Evolutionary conservation across 2,888 invertebrate species (phyloP).

Genomic region (Agonopterix arenella): DNA sequence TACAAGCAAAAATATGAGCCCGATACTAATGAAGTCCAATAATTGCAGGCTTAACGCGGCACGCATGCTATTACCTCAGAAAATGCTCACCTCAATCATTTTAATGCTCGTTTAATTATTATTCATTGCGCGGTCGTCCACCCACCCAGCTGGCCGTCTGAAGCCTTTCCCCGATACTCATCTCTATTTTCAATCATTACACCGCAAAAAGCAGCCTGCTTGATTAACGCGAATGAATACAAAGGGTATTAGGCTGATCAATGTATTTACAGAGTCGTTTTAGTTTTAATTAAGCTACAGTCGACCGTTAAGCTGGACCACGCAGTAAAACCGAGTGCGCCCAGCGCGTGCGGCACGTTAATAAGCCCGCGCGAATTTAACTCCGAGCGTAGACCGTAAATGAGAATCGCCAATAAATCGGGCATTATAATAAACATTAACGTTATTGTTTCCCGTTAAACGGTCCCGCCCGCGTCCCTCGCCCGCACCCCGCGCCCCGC

Average conservation of each 20-base stretch:
- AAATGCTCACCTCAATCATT: slow-evolving; percentile 50
- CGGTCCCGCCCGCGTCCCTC: slow-evolving; percentile 18
- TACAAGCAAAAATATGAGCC: slow-evolving; percentile 38
- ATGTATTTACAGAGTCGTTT: slow-evolving; percentile 59
- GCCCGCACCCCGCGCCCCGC: slow-evolving; percentile 15
- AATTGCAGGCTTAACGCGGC: slow-evolving; percentile 50
- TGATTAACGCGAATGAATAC: slow-evolving; percentile 38
- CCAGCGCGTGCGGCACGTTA: slow-evolving; percentile 44
- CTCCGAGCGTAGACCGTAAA: slow-evolving; percentile 51
- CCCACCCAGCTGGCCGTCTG: slow-evolving; percentile 23
- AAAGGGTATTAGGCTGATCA: slow-evolving; percentile 45
- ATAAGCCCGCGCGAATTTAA: slow-evolving; percentile 56
- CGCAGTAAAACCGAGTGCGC: slow-evolving; percentile 54
- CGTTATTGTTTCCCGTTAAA: slow-evolving; percentile 68
- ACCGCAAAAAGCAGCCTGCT: slow-evolving; percentile 34
- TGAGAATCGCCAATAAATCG: slow-evolving; percentile 71
- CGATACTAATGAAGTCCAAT: slow-evolving; percentile 53
- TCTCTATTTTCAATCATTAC: slow-evolving; percentile 33
- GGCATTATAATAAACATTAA: slow-evolving; percentile 72
- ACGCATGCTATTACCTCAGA: slow-evolving; percentile 49
- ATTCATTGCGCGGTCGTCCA: slow-evolving; percentile 39
- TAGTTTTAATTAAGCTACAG: slow-evolving; percentile 69
- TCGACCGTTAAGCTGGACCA: slow-evolving; percentile 48
- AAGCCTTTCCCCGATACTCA: slow-evolving; percentile 30
- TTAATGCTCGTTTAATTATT: slow-evolving; percentile 54